These are phyloP conservation scores for Pan troglodytes DNA, from an alignment of 2,113 vertebrate genomes.

Conservation along the genomic window DNA sequence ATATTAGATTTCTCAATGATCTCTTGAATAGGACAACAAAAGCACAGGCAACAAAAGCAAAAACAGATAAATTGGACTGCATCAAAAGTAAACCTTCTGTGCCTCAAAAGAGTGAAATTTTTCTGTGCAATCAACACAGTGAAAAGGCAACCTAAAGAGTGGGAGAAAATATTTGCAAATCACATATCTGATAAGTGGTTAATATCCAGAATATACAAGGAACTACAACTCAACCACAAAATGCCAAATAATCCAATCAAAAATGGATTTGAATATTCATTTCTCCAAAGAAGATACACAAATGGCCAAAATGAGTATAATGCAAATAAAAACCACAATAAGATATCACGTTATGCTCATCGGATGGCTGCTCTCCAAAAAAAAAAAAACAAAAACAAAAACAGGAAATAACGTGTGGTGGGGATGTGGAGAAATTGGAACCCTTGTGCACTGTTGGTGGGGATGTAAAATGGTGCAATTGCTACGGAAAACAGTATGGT, in stretches of 20 bases:
- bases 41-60: neutral
- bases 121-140: neutral
- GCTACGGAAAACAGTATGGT: neutral
- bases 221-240: neutral
- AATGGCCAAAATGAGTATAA: neutral
- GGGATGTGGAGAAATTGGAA: neutral
- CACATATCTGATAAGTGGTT: neutral
- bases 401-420: neutral
- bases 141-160: neutral
- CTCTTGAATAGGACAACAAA: constrained; percentile 40
- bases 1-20: neutral
- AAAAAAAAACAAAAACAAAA: neutral
- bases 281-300: neutral
- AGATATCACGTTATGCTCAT: neutral
- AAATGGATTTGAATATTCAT: neutral
- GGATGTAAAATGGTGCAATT: neutral
- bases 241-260: neutral
- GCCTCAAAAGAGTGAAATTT: neutral
- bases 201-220: neutral
- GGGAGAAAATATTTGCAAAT: constrained; percentile 13
- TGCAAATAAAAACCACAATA: constrained; percentile 13
- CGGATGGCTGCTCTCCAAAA: neutral
- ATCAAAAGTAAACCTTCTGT: neutral
- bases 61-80: neutral
- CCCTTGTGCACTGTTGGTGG: neutral